Base-by-base conservation (phyloP, 2,888 invertebrate species). In the Drosophila buzzatii region DNA sequence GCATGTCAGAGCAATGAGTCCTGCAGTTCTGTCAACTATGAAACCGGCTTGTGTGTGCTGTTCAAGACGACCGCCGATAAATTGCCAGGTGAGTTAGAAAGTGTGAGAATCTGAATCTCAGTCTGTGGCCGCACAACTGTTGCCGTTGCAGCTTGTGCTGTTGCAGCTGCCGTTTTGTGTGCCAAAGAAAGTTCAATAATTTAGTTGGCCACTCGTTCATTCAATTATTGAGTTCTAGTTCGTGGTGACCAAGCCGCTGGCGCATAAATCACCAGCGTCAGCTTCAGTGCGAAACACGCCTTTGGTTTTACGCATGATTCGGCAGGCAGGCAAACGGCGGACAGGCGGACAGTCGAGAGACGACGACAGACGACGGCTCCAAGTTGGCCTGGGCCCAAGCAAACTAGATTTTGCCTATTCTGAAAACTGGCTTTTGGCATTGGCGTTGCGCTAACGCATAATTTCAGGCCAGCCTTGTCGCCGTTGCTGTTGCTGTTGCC, bases 21-120 rank as follows among this genome's bases (percentile, higher is more conserved):
- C 91, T 98, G 98, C 94, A 96, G 96, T 92, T 96, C 98, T 87
- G 97, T 98, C 94, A 98, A 98, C 95, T 98, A 98, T 94, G 98
- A 98, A 94, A 98, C 98, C 74, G 98, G 98, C 80, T 95, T 98
- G 65, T 98, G 98, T 94, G 97, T 98, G 85, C 95, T 98, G 80
- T 98, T 98, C 95, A 96, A 96, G 92, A 97, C 97, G 63, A 97
- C 97, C 93, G 97, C 98, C 86, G 97, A 98, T 94, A 96, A 96
- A 93, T 94, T 97, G 92, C 97, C 97, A 94, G 97, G 98, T 98
- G 94, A 95, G 91, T 86, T 80, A 87, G 85, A 85, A 85, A 85
- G 90, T 85, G 90, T 85, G 85, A 85, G 85, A 85, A 85, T 89
- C 70, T 65, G 55, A 55, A 60, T 49, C 39, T 27, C 60, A 37